Evolutionary conservation across 2,113 vertebrate species (phyloP).

Genomic region (Odocoileus virginianus): DNA sequence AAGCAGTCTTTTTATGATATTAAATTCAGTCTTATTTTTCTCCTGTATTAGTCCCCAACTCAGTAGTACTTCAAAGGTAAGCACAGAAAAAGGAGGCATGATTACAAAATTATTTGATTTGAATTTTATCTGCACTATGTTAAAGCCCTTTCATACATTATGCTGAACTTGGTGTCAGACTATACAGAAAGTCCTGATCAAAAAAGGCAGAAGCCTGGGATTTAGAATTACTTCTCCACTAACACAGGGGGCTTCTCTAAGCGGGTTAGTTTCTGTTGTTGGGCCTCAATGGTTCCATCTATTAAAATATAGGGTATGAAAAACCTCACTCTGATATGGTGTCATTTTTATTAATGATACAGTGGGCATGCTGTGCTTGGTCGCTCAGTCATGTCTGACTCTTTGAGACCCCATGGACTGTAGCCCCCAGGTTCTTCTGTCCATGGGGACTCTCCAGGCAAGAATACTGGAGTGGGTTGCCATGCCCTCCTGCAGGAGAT

Average conservation of each 20-base stretch:
- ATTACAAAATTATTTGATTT: neutral
- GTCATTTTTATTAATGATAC: neutral
- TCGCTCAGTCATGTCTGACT: no score
- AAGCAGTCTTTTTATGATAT: neutral
- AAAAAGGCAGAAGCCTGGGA: neutral
- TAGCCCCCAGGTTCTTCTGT: no score
- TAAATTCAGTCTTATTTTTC: neutral
- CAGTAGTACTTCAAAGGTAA: neutral
- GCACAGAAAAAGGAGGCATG: neutral
- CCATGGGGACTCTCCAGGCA: no score
- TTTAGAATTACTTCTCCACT: neutral
- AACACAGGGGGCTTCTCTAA: neutral
- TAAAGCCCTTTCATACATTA: neutral
- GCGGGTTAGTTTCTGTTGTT: neutral
- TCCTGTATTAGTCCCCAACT: neutral
- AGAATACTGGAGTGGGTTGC: no score
- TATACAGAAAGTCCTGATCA: neutral
- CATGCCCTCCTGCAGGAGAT: no score
- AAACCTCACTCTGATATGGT: neutral
- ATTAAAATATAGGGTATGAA: neutral
- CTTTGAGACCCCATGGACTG: no score
- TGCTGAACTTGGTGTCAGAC: neutral
- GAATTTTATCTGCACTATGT: neutral
- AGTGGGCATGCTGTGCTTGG: neutral
- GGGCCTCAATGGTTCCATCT: neutral